Base-by-base conservation (phyloP, 2,888 invertebrate genomes). In the Philereme transversata region DNA sequence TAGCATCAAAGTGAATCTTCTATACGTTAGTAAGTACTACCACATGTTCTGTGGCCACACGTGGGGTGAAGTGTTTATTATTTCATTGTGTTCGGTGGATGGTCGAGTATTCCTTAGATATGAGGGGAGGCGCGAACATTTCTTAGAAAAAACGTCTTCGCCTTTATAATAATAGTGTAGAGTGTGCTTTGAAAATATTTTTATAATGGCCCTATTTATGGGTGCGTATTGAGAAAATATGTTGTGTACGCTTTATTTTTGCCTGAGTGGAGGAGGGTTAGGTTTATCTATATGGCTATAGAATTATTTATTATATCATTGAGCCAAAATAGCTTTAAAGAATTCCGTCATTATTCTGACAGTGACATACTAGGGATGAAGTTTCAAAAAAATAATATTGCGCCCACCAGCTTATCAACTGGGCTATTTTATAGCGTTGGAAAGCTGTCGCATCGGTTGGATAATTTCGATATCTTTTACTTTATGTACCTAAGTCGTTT, bases 61-160 rank as follows among this genome's bases (percentile, higher is more conserved):
- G 64, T 68, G 69, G 70, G 72, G 68, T 65, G 74, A 72, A 74
- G 75, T 78, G 77, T 81, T 80, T 81, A 78, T 80, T 80, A 80
- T 80, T 78, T 76, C 75, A 78, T 79, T 80, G 80, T 78, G 72
- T 65, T 69, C 71, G 71, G 70, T 65, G 72, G 73, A 77, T 76
- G 62, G 68, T 57, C 58, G 47, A 60, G 60, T 64, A 60, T 47
- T 60, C 55, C 60, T 63, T 38, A 62, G 60, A 62, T 60, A 62
- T 56, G 47, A 57, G 64, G 63, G 62, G 61, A 56, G 72, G 75
- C 64, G 74, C 65, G 69, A 66, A 69, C 64, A 70, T 66, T 68
- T 74, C 68, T 72, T 63, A 57, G 59, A 68, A 72, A 72, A 60
- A 60, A 58, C 44, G 58, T 59, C 60, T 54, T 55, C 57, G 51